Conservation (phyloP, 1,140 invertebrate species). For the Sitobion miscanthi region DNA sequence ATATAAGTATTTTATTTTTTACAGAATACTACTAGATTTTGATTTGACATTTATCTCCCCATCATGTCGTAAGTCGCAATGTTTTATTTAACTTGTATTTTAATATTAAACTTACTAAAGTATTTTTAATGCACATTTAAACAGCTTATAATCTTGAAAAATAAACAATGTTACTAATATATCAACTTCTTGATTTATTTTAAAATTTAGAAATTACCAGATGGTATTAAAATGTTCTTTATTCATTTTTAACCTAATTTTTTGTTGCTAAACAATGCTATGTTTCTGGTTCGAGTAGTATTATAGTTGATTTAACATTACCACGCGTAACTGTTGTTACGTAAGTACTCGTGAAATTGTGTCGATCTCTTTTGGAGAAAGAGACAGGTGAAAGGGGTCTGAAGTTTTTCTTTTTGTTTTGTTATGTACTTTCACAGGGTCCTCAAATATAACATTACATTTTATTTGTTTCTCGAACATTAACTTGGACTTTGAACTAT, state of each 20-base stretch:
- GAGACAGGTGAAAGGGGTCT: slow-evolving; percentile 55
- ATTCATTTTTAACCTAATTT: slow-evolving; percentile 46
- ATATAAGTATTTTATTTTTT: slow-evolving; percentile 51
- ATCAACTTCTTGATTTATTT: not conserved
- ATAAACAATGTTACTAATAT: not conserved
- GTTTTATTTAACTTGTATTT: slow-evolving; percentile 47
- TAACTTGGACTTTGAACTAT: not conserved
- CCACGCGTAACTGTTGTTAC: slow-evolving; percentile 51
- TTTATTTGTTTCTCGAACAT: not conserved
- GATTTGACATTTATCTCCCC: slow-evolving; percentile 44
- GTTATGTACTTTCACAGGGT: slow-evolving; percentile 43
- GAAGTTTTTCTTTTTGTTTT: slow-evolving; percentile 45
- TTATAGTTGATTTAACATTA: slow-evolving; percentile 56
- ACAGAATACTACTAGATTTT: slow-evolving; percentile 47
- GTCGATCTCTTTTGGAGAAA: slow-evolving; percentile 55
- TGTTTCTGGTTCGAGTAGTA: slow-evolving; percentile 54
- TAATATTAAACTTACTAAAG: not conserved
- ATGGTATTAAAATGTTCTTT: slow-evolving; percentile 5
- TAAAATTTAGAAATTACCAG: not conserved
- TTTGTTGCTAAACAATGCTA: slow-evolving; percentile 48
- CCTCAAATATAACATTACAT: not conserved
- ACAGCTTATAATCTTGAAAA: not conserved
- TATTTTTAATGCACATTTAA: not conserved
- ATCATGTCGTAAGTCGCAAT: slow-evolving; percentile 47
- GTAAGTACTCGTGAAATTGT: slow-evolving; percentile 55